A percentile compares a stretch with the other conserved stretches of the same genome.
These are phyloP conservation scores for Ceratina calcarata DNA, from an alignment of 1,140 invertebrate genomes.

Conservation along the genomic window DNA sequence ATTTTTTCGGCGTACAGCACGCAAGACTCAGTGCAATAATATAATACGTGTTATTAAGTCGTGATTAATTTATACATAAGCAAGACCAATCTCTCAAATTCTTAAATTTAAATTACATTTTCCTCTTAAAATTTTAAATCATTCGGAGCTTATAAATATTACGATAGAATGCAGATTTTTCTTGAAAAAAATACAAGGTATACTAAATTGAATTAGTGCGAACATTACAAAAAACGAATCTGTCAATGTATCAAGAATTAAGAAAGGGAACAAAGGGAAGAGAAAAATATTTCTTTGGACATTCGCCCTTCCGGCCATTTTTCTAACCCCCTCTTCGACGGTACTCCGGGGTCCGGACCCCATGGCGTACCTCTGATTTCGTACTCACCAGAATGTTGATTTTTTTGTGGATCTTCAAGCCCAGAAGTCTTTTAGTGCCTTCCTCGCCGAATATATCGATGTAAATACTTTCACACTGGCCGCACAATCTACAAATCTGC, in stretches of 20 bases:
- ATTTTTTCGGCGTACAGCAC: too few relatives aligned
- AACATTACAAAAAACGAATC: background rate
- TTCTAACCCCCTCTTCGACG: conserved; percentile 64
- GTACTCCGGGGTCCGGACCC: conserved; percentile 46
- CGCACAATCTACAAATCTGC: conserved; percentile 76
- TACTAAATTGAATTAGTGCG: background rate
- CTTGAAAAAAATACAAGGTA: background rate
- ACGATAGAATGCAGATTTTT: background rate
- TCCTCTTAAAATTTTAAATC: background rate
- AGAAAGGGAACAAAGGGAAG: background rate
- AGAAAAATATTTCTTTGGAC: conserved; percentile 4
- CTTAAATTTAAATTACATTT: background rate
- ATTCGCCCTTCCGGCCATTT: conserved; percentile 61
- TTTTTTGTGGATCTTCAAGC: conserved; percentile 73
- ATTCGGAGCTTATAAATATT: too few relatives aligned
- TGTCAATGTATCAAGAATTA: background rate
- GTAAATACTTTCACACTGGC: conserved; percentile 73
- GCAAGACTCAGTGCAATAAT: too few relatives aligned
- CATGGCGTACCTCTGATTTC: conserved; percentile 23
- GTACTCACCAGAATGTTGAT: conserved; percentile 77
- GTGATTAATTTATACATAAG: background rate
- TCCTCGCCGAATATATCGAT: conserved; percentile 78
- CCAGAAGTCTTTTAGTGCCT: conserved; percentile 71
- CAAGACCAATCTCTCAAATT: background rate
- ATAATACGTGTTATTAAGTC: background rate